These are phyloP conservation scores for Phorcus lineatus DNA, from an alignment of 2,888 invertebrate genomes.

Conservation along the genomic window DNA sequence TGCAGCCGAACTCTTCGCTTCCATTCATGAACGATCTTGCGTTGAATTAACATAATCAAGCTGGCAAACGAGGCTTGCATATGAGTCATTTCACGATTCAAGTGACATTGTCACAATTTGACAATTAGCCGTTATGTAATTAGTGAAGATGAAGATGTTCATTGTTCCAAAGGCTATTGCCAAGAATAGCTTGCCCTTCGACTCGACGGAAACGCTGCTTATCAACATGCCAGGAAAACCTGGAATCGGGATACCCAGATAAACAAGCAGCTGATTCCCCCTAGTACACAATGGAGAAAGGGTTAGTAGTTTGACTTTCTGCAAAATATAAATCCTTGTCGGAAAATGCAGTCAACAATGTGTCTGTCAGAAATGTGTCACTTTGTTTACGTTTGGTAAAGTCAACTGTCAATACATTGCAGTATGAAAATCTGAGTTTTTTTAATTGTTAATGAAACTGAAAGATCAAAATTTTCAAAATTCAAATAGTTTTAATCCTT, in stretches of 20 bases:
- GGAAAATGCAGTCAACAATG: not conserved
- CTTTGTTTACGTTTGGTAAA: not conserved
- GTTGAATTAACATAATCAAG: slow-evolving; percentile 19
- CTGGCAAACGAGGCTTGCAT: slow-evolving; percentile 11
- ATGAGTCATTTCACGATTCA: not conserved
- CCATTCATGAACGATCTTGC: slow-evolving; percentile 1
- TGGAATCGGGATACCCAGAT: not conserved
- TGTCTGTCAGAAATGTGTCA: not conserved
- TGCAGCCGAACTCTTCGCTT: not conserved
- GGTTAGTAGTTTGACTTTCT: not conserved
- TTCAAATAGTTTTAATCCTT: too few species aligned
- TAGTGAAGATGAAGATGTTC: not conserved
- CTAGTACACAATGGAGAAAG: not conserved
- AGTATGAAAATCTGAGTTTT: too few species aligned
- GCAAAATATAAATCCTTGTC: not conserved
- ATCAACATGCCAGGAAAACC: not conserved
- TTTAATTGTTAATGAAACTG: too few species aligned
- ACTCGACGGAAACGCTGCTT: not conserved
- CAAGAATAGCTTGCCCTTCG: not conserved
- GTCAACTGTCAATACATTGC: not conserved
- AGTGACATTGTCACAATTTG: not conserved
- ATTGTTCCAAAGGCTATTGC: not conserved
- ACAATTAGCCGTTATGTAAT: slow-evolving; percentile 14
- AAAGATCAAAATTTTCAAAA: too few species aligned
- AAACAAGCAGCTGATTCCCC: not conserved